Evolutionary conservation across 2,113 vertebrate species (phyloP).

Genomic region (Phylloscopus whistleri): DNA sequence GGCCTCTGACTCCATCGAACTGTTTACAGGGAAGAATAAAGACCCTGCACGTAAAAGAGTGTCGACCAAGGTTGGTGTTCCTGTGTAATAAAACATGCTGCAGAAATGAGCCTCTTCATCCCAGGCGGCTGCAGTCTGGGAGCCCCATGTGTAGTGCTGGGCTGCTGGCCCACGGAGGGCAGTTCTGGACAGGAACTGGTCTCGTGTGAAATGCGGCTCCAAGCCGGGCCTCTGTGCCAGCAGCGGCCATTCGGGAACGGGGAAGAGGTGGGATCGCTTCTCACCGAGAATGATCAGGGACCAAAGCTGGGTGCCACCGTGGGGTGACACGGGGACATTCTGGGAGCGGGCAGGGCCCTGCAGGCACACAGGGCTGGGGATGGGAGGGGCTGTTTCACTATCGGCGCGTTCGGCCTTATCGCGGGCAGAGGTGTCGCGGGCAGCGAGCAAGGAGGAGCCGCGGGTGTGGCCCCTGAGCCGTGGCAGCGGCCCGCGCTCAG

Average conservation of each 20-base stretch:
- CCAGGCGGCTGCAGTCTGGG: not conserved
- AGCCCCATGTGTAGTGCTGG: not conserved
- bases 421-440: not conserved
- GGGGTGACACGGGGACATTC: not conserved
- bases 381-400: too few species aligned
- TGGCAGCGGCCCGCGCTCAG: not conserved
- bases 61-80: not conserved
- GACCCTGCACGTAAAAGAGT: too few species aligned
- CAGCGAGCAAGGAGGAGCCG: not conserved
- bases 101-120: not conserved
- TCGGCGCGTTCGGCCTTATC: not conserved
- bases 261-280: not conserved
- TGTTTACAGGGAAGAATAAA: not conserved
- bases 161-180: not conserved
- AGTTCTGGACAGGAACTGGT: rapidly evolving
- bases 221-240: not conserved
- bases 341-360: not conserved
- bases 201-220: rapidly evolving
- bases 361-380: not conserved
- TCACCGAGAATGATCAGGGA: too few species aligned
- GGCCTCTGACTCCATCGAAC: not conserved
- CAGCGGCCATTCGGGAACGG: not conserved
- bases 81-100: not conserved
- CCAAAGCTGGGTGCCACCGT: rapidly evolving
- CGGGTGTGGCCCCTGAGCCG: not conserved